These are phyloP conservation scores for Erethizon dorsatum DNA, from an alignment of 2,797 vertebrate species.

Conservation along the genomic window DNA sequence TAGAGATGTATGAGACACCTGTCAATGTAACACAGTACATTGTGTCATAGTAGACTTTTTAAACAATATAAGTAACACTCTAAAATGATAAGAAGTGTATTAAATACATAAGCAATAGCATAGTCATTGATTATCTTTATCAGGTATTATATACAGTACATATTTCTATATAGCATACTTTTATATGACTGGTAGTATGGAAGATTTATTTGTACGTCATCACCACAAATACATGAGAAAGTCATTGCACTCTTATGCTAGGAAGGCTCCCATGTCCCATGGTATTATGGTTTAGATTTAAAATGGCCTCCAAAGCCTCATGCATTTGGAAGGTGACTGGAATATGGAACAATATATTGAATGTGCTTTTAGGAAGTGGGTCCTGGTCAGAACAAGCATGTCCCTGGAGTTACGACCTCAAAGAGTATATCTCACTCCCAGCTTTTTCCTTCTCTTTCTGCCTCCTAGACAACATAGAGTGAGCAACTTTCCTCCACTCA, in stretches of 20 bases:
- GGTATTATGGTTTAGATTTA: background rate
- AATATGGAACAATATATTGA: background rate
- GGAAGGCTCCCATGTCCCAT: too few relatives aligned
- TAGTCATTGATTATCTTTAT: background rate
- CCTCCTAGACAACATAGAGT: background rate
- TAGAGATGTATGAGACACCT: background rate
- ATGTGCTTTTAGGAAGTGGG: background rate
- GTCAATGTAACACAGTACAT: background rate
- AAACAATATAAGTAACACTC: background rate
- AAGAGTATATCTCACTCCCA: background rate
- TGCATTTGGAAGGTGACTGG: background rate
- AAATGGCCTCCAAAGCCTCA: background rate
- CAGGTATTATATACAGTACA: background rate
- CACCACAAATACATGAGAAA: background rate
- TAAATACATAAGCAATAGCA: background rate
- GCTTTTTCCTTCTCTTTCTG: background rate
- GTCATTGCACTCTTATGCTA: background rate
- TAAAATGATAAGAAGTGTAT: background rate
- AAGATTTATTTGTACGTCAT: background rate
- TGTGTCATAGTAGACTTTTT: background rate
- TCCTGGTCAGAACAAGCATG: background rate
- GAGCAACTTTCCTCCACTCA: background rate
- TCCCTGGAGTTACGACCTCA: background rate
- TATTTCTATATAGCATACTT: background rate
- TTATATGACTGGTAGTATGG: background rate